Evolutionary conservation across 2,888 invertebrate species (phyloP).

Genomic region (Cremastinae sp.): DNA sequence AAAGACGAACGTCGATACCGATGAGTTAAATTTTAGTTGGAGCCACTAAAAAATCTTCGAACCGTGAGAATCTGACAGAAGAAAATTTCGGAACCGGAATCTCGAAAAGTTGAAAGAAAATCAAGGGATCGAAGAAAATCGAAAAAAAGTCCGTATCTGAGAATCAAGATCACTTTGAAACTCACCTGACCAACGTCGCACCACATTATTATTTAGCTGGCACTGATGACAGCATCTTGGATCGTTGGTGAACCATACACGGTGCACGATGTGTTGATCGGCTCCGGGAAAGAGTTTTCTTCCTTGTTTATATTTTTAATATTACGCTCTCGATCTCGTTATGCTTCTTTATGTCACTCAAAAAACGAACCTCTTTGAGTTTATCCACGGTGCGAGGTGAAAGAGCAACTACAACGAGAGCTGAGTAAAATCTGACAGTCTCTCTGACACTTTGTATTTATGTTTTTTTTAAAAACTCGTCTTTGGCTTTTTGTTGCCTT

Average conservation of each 20-base stretch:
- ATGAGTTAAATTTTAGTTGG: no score
- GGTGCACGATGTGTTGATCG: slow-evolving; percentile 55
- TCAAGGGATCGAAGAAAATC: slow-evolving; percentile 20
- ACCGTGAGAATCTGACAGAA: no score
- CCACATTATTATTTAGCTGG: slow-evolving; percentile 80
- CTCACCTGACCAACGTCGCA: slow-evolving; percentile 80
- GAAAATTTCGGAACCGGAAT: no score
- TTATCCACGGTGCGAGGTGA: slow-evolving; percentile 10
- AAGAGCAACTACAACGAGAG: slow-evolving; percentile 3
- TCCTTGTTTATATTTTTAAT: not conserved
- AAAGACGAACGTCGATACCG: no score
- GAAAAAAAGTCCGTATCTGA: no score
- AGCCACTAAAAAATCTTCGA: not conserved
- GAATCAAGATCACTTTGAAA: slow-evolving; percentile 57
- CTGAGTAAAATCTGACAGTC: slow-evolving; percentile 22
- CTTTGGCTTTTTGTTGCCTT: slow-evolving; percentile 8
- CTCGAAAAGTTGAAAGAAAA: not conserved
- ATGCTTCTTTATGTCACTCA: slow-evolving; percentile 10
- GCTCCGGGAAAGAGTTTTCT: slow-evolving; percentile 49
- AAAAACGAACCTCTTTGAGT: slow-evolving; percentile 26
- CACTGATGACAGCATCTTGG: slow-evolving; percentile 79
- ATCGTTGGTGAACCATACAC: slow-evolving; percentile 75
- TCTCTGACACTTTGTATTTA: slow-evolving; percentile 7
- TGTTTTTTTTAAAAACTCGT: slow-evolving; percentile 15
- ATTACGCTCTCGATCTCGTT: not conserved